phyloP scores from a whole-genome alignment of 2,113 vertebrate genomes.

The Oreamnos americanus region DNA sequence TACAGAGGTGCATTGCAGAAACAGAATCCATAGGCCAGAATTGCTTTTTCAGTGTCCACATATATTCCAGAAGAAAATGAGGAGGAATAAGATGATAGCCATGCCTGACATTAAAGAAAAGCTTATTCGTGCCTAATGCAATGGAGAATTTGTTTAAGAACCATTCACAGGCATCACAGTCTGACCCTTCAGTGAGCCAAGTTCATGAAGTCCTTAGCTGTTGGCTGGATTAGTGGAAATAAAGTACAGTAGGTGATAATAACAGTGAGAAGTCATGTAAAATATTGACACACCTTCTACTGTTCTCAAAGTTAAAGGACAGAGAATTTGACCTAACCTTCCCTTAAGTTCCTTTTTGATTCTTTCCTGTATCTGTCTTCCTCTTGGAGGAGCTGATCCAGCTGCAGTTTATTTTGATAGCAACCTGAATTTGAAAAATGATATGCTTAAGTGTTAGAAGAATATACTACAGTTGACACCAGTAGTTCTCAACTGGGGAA shows the following conservation, averaged over 20 bases:
- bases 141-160: conserved; percentile 49
- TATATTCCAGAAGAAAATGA: conserved; percentile 8
- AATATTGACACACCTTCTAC: background rate
- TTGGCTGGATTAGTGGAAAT: background rate
- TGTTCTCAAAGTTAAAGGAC: background rate
- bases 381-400: background rate
- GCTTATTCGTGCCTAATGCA: background rate
- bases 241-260: conserved; percentile 3
- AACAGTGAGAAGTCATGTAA: background rate
- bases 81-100: background rate
- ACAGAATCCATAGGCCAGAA: background rate
- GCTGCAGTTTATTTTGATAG: background rate
- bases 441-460: background rate
- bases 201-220: background rate
- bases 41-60: background rate
- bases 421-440: background rate
- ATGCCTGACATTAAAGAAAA: conserved; percentile 54
- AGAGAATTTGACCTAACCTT: background rate
- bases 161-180: background rate
- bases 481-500: background rate
- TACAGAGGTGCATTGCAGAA: background rate
- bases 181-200: background rate
- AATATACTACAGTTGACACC: background rate
- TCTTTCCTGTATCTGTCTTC: background rate
- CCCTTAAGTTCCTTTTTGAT: background rate